These are phyloP conservation scores for Sinella curviseta DNA, from an alignment of 1,140 invertebrate genomes.

Conservation along the genomic window DNA sequence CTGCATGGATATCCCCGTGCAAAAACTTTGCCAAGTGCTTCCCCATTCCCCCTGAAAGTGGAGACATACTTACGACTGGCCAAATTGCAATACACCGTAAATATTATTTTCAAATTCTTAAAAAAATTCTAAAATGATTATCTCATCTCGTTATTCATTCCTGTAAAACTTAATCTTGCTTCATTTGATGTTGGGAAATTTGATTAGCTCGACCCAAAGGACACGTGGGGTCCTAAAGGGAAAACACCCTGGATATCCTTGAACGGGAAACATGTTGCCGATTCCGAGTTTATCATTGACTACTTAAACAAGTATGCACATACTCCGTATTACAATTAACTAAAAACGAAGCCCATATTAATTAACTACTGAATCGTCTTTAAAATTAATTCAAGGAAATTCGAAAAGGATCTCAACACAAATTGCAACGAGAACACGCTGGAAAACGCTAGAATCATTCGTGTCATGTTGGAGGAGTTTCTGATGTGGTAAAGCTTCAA, in stretches of 20 bases:
- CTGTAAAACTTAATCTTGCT: not conserved
- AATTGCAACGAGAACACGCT: conserved; percentile 24
- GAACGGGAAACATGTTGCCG: conserved; percentile 53
- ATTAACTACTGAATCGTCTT: not conserved
- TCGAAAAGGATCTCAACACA: conserved; percentile 31
- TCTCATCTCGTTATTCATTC: not conserved
- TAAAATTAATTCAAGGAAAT: conserved; percentile 19
- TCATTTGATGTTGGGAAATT: no score
- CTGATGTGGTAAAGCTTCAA: conserved; percentile 33
- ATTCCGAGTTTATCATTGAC: conserved; percentile 50
- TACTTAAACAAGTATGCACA: conserved; percentile 33
- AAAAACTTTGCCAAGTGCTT: conserved; percentile 34
- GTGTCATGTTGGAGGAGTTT: conserved; percentile 49
- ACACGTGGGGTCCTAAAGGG: conserved; percentile 40
- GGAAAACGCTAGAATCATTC: conserved; percentile 38
- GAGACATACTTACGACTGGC: conserved; percentile 49
- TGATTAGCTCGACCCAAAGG: conserved; percentile 29
- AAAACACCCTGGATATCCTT: conserved; percentile 55
- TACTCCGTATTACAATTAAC: not conserved
- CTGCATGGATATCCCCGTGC: conserved; percentile 37
- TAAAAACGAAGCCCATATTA: not conserved
- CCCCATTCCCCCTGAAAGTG: conserved; percentile 46
- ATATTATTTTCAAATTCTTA: no score
- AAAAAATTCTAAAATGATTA: not conserved
- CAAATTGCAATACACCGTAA: conserved; percentile 47